phyloP scores from a whole-genome alignment of 2,797 vertebrate genomes.

The Sebastes diaconus region DNA sequence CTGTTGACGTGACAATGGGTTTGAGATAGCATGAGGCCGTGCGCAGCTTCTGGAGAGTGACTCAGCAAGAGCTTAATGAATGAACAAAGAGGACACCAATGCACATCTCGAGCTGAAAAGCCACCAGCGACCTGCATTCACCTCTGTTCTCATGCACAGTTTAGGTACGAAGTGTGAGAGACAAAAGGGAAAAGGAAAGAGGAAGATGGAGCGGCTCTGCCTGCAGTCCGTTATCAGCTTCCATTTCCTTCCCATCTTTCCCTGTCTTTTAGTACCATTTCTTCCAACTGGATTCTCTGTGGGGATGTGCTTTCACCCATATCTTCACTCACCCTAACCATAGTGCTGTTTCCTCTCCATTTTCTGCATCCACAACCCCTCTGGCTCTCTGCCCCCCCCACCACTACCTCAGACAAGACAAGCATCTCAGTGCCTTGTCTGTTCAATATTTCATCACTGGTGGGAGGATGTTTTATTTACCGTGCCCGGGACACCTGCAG shows the following conservation, averaged over 20 bases:
- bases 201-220: conserved; percentile 15
- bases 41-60: conserved; percentile 43
- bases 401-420: conserved; percentile 52
- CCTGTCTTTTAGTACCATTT: conserved; percentile 54
- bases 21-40: conserved; percentile 40
- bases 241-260: conserved; percentile 58
- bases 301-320: conserved; percentile 56
- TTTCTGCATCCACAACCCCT: conserved; percentile 51
- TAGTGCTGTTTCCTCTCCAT: conserved; percentile 50
- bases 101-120: conserved; percentile 26
- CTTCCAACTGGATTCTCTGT: conserved; percentile 51
- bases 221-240: conserved; percentile 62
- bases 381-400: conserved; percentile 27
- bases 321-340: conserved; percentile 41
- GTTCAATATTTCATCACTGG: conserved; percentile 74
- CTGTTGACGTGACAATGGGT: conserved; percentile 49
- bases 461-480: conserved; percentile 74
- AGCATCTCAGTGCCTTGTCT: conserved; percentile 65
- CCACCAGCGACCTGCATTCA: conserved; percentile 6
- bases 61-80: conserved; percentile 64
- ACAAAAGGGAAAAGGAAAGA: conserved; percentile 2
- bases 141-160: conserved; percentile 3
- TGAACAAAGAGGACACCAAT: conserved; percentile 32
- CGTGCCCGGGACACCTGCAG: conserved; percentile 56
- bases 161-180: conserved; percentile 14